A percentile compares a stretch with the other conserved stretches of the same genome.
These are phyloP conservation scores for Triplophysa rosa DNA, from an alignment of 2,113 vertebrate species.

Conservation along the genomic window DNA sequence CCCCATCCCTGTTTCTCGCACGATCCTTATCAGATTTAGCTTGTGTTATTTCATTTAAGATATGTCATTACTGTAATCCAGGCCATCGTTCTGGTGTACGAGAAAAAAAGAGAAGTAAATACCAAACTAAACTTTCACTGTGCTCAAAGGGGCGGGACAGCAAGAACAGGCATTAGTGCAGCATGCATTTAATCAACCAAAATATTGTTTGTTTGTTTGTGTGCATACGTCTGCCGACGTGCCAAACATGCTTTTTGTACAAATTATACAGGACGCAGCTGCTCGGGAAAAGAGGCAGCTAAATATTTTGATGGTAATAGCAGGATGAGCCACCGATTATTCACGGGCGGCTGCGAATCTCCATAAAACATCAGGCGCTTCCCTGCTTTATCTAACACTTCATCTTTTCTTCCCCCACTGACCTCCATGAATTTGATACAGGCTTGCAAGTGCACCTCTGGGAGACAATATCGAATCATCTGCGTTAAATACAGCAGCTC, in stretches of 20 bases:
- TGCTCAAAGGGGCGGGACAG: neutral
- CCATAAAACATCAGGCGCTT: constrained; percentile 30
- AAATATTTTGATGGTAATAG: constrained; percentile 42
- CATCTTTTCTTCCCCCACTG: constrained; percentile 36
- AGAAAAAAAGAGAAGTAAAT: constrained; percentile 37
- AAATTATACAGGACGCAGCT: constrained; percentile 12
- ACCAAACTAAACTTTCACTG: neutral
- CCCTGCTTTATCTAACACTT: constrained; percentile 38
- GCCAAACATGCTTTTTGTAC: constrained; percentile 4
- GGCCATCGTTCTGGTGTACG: constrained; percentile 19
- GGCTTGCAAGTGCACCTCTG: constrained; percentile 20
- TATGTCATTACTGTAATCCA: constrained; percentile 43
- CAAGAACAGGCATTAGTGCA: constrained; percentile 33
- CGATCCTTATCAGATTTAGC: constrained; percentile 16
- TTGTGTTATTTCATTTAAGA: constrained; percentile 54
- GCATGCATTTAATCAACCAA: constrained; percentile 32
- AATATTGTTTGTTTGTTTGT: constrained; percentile 16
- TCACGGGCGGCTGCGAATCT: constrained; percentile 23
- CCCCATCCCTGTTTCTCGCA: neutral
- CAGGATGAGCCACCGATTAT: constrained; percentile 17
- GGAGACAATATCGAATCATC: constrained; percentile 46
- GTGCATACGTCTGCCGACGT: neutral
- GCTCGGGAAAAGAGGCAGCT: constrained; percentile 11
- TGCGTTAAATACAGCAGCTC: constrained; percentile 38
- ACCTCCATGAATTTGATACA: constrained; percentile 43